These are phyloP conservation scores for Cryptoblepharus egeriae DNA, from an alignment of 2,797 vertebrate species.

Conservation along the genomic window DNA sequence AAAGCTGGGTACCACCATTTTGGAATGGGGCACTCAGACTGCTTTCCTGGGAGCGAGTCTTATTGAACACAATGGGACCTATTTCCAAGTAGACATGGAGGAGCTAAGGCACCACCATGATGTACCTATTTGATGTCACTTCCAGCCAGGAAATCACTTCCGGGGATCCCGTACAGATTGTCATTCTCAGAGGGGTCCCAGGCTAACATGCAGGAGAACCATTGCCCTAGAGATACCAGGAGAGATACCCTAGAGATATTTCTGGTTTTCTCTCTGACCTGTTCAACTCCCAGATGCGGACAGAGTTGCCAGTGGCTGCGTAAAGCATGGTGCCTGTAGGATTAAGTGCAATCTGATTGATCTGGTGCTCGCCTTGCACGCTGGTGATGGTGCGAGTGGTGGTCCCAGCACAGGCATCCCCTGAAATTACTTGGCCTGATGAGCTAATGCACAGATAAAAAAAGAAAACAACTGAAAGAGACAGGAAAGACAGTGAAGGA, in stretches of 20 bases:
- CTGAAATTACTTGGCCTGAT: conserved; percentile 92
- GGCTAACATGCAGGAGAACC: too few relatives aligned
- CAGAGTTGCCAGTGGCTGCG: conserved; percentile 89
- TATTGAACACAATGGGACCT: too few relatives aligned
- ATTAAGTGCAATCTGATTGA: conserved; percentile 96
- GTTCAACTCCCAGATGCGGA: conserved; percentile 95
- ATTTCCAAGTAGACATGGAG: too few relatives aligned
- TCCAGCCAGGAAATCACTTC: too few relatives aligned
- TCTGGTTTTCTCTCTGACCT: conserved; percentile 76
- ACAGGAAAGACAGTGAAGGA: background rate
- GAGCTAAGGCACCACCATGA: too few relatives aligned
- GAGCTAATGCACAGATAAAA: conserved; percentile 77
- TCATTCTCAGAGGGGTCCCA: too few relatives aligned
- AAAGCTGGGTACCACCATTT: too few relatives aligned
- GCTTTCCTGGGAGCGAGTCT: too few relatives aligned
- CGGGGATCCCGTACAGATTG: too few relatives aligned
- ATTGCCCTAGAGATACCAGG: rapidly evolving
- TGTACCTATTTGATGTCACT: too few relatives aligned
- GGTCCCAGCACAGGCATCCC: conserved; percentile 87
- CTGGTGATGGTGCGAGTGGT: conserved; percentile 88
- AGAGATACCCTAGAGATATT: too few relatives aligned
- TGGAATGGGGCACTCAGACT: too few relatives aligned
- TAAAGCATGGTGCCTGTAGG: conserved; percentile 89
- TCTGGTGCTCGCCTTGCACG: conserved; percentile 92
- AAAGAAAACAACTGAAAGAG: background rate